Evolutionary conservation across 2,888 invertebrate species (phyloP), one percentile per base, ranked within the genome.

Genomic region (Ormyrus thymus): DNA sequence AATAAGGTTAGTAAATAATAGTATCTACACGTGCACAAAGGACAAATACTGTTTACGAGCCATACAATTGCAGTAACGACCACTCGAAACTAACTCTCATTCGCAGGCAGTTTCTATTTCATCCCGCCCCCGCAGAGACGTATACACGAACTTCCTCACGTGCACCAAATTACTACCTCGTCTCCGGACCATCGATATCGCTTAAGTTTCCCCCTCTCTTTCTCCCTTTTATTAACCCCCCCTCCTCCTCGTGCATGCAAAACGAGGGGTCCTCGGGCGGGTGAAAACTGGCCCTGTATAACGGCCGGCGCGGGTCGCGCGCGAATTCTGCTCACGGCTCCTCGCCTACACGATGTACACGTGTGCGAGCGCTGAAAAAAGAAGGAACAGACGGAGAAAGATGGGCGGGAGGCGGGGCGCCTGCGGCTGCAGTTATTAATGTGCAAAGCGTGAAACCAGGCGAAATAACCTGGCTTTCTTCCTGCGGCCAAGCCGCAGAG

Each of bases 361-460:
- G 72, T 43, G 45, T 15, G 62, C 11, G 55, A 48, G 61, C 48
- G 61, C n/a, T 46, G 13, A 75, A 11, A 53, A 13, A 13, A 56
- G 11, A 71, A 7, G 8, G 15, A 13, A 56, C 13, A 45, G 43
- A 55, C n/a, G 51, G 50, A 58, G 59, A 73, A 43, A 71, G 71
- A 43, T 59, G 58, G 4, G 50, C 51, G 62, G 43, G 70, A 59
- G 53, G 62, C 77, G 7, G 11, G 51, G 9, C 29, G 71, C 72
- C 66, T 58, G 78, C 56, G 64, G 66, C 50, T 55, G 58, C 61
- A 56, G 84, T 87, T 88, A 88, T 88, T 87, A 88, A 88, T 88
- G 88, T 86, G 82, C 81, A 82, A 83, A 84, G 86, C 87, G 88
- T 88, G 88, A 88, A 86, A 87, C 83, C 85, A 84, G 84, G 84